Evolutionary conservation across 2,888 invertebrate species (phyloP).

Genomic region (Synanthedon andrenaeformis): DNA sequence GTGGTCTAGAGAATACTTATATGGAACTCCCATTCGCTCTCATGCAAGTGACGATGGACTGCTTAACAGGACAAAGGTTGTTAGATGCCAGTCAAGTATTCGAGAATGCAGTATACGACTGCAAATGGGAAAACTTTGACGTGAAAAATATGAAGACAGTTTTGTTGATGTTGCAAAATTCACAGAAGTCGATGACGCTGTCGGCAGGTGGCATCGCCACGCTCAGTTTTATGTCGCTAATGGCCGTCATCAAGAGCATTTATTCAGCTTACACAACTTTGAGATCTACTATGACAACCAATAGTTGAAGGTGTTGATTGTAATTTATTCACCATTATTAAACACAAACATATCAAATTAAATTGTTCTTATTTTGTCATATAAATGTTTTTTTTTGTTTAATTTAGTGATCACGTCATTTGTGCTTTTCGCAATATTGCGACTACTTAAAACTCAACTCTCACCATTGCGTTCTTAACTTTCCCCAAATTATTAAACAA

Average conservation of each 20-base stretch:
- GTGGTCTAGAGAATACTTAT: conserved; percentile 36
- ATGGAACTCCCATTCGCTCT: conserved; percentile 32
- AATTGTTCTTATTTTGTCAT: not conserved
- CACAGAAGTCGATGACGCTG: conserved; percentile 25
- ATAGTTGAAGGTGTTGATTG: too few relatives aligned
- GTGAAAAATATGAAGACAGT: conserved; percentile 22
- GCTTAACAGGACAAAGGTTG: conserved; percentile 25
- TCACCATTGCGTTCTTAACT: too few relatives aligned
- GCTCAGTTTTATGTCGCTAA: conserved; percentile 21
- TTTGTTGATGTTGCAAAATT: conserved; percentile 21
- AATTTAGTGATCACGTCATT: too few relatives aligned
- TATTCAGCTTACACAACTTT: conserved; percentile 31
- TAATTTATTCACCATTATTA: too few relatives aligned
- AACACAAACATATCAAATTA: not conserved
- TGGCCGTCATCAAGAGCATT: conserved; percentile 19
- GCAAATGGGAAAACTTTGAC: conserved; percentile 30
- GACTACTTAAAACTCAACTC: too few relatives aligned
- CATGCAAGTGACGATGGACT: conserved; percentile 28
- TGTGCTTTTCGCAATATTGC: too few relatives aligned
- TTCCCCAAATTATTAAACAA: too few relatives aligned
- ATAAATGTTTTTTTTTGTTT: too few relatives aligned
- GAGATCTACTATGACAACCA: conserved; percentile 13
- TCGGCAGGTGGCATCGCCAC: conserved; percentile 25
- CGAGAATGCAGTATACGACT: conserved; percentile 22
- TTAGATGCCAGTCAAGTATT: conserved; percentile 24